These are phyloP conservation scores for Apoda limacodes DNA, from an alignment of 2,888 invertebrate species.

Conservation along the genomic window DNA sequence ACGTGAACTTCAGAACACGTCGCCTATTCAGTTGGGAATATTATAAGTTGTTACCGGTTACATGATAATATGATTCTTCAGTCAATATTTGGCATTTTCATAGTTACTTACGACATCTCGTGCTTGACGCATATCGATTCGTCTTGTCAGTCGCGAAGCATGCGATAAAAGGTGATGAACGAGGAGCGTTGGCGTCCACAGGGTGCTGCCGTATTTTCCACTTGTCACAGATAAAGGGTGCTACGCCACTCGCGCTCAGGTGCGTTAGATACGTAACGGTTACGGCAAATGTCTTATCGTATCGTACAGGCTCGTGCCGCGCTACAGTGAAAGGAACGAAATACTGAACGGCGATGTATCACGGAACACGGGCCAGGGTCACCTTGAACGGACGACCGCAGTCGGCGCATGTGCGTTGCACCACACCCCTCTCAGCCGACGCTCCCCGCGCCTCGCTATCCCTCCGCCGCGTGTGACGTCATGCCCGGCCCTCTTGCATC, in stretches of 20 bases:
- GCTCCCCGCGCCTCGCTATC: slow-evolving; percentile 23
- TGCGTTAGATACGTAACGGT: not conserved
- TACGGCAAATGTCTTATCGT: slow-evolving; percentile 1
- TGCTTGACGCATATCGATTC: slow-evolving; percentile 67
- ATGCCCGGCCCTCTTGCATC: slow-evolving; percentile 18
- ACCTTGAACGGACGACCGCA: slow-evolving; percentile 48
- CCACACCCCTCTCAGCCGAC: slow-evolving; percentile 43
- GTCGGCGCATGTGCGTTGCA: slow-evolving; percentile 65
- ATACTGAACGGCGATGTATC: slow-evolving; percentile 32
- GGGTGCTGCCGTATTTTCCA: slow-evolving; percentile 57
- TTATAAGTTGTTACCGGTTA: too few species aligned
- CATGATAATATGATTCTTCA: too few species aligned
- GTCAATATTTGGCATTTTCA: slow-evolving; percentile 40
- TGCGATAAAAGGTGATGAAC: slow-evolving; percentile 63
- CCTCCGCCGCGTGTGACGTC: slow-evolving; percentile 17
- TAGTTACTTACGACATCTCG: slow-evolving; percentile 64
- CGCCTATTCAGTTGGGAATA: slow-evolving; percentile 11
- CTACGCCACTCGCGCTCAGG: slow-evolving; percentile 11
- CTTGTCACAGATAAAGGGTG: slow-evolving; percentile 39
- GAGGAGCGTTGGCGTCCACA: slow-evolving; percentile 65
- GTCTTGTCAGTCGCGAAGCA: slow-evolving; percentile 59
- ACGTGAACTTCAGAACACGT: too few species aligned
- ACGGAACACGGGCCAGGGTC: slow-evolving; percentile 53
- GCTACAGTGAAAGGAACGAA: slow-evolving; percentile 46
- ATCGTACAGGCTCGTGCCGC: slow-evolving; percentile 15